A percentile compares a stretch with the other conserved stretches of the same genome.
phyloP scores from a whole-genome alignment of 2,113 vertebrate genomes.

The Hippocampus barbouri region DNA sequence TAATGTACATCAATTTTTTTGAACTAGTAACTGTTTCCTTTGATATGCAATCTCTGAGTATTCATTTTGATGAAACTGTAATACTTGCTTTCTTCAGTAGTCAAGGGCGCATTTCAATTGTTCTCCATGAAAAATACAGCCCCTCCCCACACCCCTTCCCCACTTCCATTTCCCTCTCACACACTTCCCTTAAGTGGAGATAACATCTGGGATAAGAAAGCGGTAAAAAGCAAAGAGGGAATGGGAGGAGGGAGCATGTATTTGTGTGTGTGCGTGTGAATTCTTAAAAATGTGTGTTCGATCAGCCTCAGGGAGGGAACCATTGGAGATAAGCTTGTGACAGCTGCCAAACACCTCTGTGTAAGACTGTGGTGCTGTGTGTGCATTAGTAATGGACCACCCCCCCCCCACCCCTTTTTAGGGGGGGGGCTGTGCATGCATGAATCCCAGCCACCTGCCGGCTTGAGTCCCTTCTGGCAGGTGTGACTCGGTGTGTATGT shows the following conservation, averaged over 20 bases:
- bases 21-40: constrained; percentile 17
- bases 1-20: background rate
- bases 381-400: constrained; percentile 27
- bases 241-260: constrained; percentile 22
- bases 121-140: constrained; percentile 32
- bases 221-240: constrained; percentile 37
- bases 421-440: constrained; percentile 25
- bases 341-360: constrained; percentile 69
- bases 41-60: constrained; percentile 10
- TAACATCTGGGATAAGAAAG: constrained; percentile 65
- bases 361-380: constrained; percentile 33
- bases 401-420: constrained; percentile 24
- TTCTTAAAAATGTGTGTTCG: constrained; percentile 50
- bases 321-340: constrained; percentile 65
- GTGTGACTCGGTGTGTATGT: constrained; percentile 50
- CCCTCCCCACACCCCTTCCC: background rate
- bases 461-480: constrained; percentile 48
- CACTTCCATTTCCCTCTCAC: constrained; percentile 42
- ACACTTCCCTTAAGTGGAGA: constrained; percentile 62
- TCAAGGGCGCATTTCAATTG: constrained; percentile 43
- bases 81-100: constrained; percentile 33
- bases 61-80: constrained; percentile 32
- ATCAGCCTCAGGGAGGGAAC: constrained; percentile 48
- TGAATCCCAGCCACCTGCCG: constrained; percentile 63
- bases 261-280: constrained; percentile 27